These are phyloP conservation scores for Agrotis puta DNA, from an alignment of 2,888 invertebrate genomes.

Conservation along the genomic window DNA sequence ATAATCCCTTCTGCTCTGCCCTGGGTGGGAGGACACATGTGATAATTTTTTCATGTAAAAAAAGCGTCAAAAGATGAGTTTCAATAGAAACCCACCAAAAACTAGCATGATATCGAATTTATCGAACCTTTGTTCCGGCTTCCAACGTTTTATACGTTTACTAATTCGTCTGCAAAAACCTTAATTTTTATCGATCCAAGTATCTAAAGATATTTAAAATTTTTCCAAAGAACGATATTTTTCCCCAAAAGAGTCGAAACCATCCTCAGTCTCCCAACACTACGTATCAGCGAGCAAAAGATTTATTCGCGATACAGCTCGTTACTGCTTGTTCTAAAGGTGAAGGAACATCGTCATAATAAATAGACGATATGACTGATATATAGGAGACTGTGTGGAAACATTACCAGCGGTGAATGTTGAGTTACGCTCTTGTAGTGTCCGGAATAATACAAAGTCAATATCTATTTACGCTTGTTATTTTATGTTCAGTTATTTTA, in stretches of 20 bases:
- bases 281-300: constrained; percentile 51
- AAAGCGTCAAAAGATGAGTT: too few relatives aligned
- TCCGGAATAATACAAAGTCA: background rate
- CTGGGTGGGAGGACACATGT: too few relatives aligned
- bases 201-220: too few relatives aligned
- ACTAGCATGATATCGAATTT: too few relatives aligned
- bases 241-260: background rate
- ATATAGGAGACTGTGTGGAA: constrained; percentile 28
- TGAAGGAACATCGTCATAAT: constrained; percentile 59
- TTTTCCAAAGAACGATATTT: background rate
- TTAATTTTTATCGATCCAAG: too few relatives aligned
- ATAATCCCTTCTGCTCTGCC: too few relatives aligned
- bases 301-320: constrained; percentile 57
- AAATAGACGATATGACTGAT: constrained; percentile 48
- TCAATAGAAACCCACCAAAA: too few relatives aligned
- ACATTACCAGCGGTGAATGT: constrained; percentile 32
- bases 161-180: too few relatives aligned
- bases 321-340: constrained; percentile 57
- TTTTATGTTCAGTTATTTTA: background rate
- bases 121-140: too few relatives aligned
- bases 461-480: constrained; percentile 8
- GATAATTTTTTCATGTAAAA: too few relatives aligned
- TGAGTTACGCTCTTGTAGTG: constrained; percentile 19
- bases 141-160: too few relatives aligned
- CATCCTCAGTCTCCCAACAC: background rate